Conservation (phyloP, 2,888 invertebrate genomes). For the Acleris laterana region DNA sequence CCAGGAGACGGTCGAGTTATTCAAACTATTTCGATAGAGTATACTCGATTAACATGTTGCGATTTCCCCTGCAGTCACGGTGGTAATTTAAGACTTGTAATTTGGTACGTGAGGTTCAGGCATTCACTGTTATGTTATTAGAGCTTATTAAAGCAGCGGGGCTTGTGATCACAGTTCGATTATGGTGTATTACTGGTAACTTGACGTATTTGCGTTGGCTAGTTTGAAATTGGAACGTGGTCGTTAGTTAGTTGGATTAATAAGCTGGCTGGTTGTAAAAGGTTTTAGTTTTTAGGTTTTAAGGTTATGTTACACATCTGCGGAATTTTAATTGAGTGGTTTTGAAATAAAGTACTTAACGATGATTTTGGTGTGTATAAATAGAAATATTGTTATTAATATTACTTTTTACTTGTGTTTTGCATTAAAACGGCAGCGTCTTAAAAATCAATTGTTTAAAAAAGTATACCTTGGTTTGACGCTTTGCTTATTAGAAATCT, state of each 20-base stretch:
- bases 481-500: too few relatives aligned
- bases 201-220: constrained; percentile 39
- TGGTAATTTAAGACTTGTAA: constrained; percentile 64
- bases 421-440: too few relatives aligned
- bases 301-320: not conserved
- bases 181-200: constrained; percentile 43
- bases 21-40: constrained; percentile 62
- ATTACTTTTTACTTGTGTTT: too few relatives aligned
- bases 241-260: not conserved
- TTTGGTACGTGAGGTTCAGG: constrained; percentile 51
- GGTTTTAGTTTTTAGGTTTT: not conserved
- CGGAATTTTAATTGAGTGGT: too few relatives aligned
- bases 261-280: too few relatives aligned
- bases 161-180: constrained; percentile 56
- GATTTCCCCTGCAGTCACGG: constrained; percentile 56
- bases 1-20: constrained; percentile 58
- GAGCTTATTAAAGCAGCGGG: constrained; percentile 53
- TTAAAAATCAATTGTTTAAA: too few relatives aligned
- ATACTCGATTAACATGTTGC: constrained; percentile 71
- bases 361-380: too few relatives aligned
- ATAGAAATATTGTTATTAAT: too few relatives aligned
- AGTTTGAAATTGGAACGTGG: constrained; percentile 23
- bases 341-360: too few relatives aligned
- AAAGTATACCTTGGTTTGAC: too few relatives aligned
- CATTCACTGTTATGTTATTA: constrained; percentile 57